Conservation (phyloP, 2,888 invertebrate species). For the Harmothoe impar region DNA sequence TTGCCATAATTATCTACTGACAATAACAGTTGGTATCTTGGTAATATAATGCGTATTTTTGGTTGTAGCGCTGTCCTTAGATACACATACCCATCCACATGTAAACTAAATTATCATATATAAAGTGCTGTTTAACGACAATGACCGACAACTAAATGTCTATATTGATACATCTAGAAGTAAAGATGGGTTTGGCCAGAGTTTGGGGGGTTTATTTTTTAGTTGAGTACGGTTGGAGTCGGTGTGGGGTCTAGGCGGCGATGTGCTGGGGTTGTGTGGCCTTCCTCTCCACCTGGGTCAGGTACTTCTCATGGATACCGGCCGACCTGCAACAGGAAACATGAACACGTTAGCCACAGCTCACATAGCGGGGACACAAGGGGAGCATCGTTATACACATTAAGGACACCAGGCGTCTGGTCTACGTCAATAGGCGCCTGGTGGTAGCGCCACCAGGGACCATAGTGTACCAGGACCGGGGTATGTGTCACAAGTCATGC, state of each 20-base stretch:
- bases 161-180: not conserved
- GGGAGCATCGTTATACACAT: too few relatives aligned
- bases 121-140: too few relatives aligned
- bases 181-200: not conserved
- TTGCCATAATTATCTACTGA: not conserved
- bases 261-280: constrained; percentile 72
- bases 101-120: not conserved
- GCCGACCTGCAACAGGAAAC: constrained; percentile 75
- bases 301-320: constrained; percentile 83
- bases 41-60: too few relatives aligned
- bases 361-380: too few relatives aligned
- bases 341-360: too few relatives aligned
- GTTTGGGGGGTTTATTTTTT: too few relatives aligned
- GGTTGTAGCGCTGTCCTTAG: not conserved
- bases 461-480: too few relatives aligned
- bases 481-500: too few relatives aligned
- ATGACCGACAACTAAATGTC: not conserved
- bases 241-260: constrained; percentile 37
- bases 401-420: too few relatives aligned
- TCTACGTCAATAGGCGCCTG: too few relatives aligned
- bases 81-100: not conserved
- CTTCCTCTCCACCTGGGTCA: constrained; percentile 83
- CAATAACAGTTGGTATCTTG: not conserved
- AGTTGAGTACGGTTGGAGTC: not conserved
- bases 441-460: too few relatives aligned